These are phyloP conservation scores for Melanitta fusca DNA, from an alignment of 2,797 vertebrate species.

Conservation along the genomic window DNA sequence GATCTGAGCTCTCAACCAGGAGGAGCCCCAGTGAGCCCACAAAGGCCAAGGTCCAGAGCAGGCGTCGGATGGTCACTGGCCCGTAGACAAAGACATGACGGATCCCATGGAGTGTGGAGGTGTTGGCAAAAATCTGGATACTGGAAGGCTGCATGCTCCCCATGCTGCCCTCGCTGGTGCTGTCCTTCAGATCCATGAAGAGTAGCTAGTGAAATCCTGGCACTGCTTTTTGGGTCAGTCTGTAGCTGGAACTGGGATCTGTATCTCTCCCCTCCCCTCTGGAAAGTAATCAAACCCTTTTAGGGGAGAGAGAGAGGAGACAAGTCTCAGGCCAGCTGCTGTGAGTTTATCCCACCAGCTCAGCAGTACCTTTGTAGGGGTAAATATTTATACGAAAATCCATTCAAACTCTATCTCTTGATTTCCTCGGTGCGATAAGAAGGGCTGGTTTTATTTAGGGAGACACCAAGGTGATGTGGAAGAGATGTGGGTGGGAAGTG, in stretches of 20 bases:
- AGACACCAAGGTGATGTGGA: slow-evolving; percentile 91
- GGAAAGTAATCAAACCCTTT: slow-evolving; percentile 28
- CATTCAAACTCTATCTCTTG: slow-evolving; percentile 86
- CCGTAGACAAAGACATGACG: slow-evolving; percentile 93
- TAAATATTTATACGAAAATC: slow-evolving; percentile 83
- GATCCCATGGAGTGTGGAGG: slow-evolving; percentile 93
- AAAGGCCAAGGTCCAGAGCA: slow-evolving; percentile 92
- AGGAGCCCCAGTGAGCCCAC: slow-evolving; percentile 91
- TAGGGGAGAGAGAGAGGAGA: slow-evolving; percentile 8
- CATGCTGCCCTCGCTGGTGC: slow-evolving; percentile 89
- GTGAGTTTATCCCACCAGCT: slow-evolving; percentile 76
- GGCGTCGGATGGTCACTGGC: slow-evolving; percentile 86
- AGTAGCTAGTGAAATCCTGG: slow-evolving; percentile 39
- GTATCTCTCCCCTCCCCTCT: slow-evolving; percentile 25
- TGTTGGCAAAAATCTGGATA: slow-evolving; percentile 93
- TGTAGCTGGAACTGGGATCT: slow-evolving; percentile 36
- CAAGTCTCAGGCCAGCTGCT: slow-evolving; percentile 69
- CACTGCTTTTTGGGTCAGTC: slow-evolving; percentile 20
- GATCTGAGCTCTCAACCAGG: slow-evolving; percentile 91
- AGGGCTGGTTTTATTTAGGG: slow-evolving; percentile 87
- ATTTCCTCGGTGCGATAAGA: slow-evolving; percentile 84
- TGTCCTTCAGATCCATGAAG: slow-evolving; percentile 96
- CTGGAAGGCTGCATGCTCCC: slow-evolving; percentile 88
- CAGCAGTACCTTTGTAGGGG: slow-evolving; percentile 66
- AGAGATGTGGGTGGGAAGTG: slow-evolving; percentile 84